Evolutionary conservation across 1,140 invertebrate species (phyloP).

Genomic region (Drosophila equinoxialis): DNA sequence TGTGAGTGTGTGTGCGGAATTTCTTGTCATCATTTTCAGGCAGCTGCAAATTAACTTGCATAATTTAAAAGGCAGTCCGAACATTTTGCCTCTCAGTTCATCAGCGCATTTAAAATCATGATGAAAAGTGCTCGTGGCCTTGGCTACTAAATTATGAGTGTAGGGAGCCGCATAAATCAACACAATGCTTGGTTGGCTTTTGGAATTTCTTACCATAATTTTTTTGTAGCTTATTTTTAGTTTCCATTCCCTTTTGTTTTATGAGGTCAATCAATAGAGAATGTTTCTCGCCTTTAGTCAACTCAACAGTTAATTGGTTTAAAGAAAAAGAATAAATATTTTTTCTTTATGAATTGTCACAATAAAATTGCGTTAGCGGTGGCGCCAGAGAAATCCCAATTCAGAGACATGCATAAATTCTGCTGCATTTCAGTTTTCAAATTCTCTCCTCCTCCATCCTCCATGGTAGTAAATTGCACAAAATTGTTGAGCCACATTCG

Average conservation of each 20-base stretch:
- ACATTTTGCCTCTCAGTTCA: conserved; percentile 62
- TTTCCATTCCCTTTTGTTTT: not conserved
- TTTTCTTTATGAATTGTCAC: conserved; percentile 38
- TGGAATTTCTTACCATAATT: conserved; percentile 3
- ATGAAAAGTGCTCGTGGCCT: conserved; percentile 46
- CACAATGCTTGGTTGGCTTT: conserved; percentile 29
- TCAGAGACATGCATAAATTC: conserved; percentile 69
- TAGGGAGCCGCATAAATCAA: conserved; percentile 52
- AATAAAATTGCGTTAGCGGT: conserved; percentile 32
- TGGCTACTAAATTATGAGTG: conserved; percentile 59
- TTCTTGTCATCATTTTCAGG: conserved; percentile 77
- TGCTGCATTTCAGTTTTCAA: conserved; percentile 40
- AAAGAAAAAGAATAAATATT: not conserved
- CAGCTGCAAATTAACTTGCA: conserved; percentile 77
- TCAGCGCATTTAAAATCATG: conserved; percentile 62
- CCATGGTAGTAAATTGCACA: conserved; percentile 56
- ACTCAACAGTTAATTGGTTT: conserved; percentile 31
- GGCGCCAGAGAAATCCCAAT: conserved; percentile 41
- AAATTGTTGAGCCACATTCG: conserved; percentile 68
- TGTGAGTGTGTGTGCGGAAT: conserved; percentile 50
- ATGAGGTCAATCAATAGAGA: conserved; percentile 27
- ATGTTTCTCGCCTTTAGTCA: not conserved
- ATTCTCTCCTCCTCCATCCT: conserved; percentile 31
- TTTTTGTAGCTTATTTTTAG: not conserved
- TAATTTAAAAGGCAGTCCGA: conserved; percentile 69